phyloP scores from a whole-genome alignment of 2,797 vertebrate genomes.

The Malacoraja senta region DNA sequence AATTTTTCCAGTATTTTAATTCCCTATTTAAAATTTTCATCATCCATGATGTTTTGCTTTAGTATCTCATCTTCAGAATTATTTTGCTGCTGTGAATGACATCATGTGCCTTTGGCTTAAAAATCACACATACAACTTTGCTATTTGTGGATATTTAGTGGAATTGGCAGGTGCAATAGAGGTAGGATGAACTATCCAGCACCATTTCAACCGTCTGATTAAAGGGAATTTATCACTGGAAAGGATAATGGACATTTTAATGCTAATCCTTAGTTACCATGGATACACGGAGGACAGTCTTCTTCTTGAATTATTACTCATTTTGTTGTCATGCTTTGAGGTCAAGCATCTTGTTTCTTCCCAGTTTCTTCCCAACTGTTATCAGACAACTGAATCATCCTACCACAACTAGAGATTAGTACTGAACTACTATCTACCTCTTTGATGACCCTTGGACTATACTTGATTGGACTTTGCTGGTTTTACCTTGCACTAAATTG shows the following conservation, averaged over 20 bases:
- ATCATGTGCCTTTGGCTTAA: background rate
- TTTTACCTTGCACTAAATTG: too few species aligned
- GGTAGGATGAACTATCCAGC: background rate
- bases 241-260: background rate
- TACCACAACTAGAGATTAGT: too few species aligned
- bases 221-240: background rate
- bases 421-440: too few species aligned
- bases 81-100: background rate
- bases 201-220: background rate
- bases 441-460: too few species aligned
- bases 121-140: background rate
- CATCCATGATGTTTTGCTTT: too few species aligned
- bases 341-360: too few species aligned
- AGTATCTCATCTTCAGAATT: background rate
- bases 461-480: too few species aligned
- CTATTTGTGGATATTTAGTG: background rate
- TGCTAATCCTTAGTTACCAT: background rate
- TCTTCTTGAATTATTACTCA: background rate
- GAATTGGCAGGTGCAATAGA: background rate
- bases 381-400: too few species aligned
- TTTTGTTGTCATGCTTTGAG: background rate
- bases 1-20: too few species aligned
- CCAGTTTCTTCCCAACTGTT: too few species aligned
- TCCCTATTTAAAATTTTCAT: too few species aligned
- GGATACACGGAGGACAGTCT: background rate